These are phyloP conservation scores for Lepidocolaptes lacrymiger DNA, from an alignment of 2,797 vertebrate species.

Conservation along the genomic window DNA sequence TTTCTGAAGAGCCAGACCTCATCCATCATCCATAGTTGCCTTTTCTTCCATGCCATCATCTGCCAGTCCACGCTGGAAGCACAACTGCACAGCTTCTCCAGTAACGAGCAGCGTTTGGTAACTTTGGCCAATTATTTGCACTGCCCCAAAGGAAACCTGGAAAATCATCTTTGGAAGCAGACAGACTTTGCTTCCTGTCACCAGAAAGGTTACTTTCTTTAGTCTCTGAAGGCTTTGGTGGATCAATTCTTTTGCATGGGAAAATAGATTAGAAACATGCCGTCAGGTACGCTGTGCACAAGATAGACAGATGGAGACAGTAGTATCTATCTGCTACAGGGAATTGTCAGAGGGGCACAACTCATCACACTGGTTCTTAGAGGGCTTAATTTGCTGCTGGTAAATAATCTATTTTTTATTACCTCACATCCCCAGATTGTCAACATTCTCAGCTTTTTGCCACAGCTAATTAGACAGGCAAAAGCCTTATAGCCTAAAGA, in stretches of 20 bases:
- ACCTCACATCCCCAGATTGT: slow-evolving; percentile 67
- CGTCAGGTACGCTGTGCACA: slow-evolving; percentile 23
- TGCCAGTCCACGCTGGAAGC: background rate
- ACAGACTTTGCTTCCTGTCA: slow-evolving; percentile 31
- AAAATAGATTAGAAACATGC: slow-evolving; percentile 52
- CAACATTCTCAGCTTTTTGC: slow-evolving; percentile 68
- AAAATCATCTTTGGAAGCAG: slow-evolving; percentile 2
- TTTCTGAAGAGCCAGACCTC: background rate
- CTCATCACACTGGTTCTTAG: slow-evolving; percentile 54
- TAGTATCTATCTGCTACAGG: slow-evolving; percentile 39
- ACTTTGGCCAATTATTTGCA: slow-evolving; percentile 42
- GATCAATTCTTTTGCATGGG: slow-evolving; percentile 55
- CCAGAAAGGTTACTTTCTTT: slow-evolving; percentile 47
- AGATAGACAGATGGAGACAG: slow-evolving; percentile 59
- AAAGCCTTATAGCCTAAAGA: slow-evolving; percentile 66
- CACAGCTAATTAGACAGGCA: slow-evolving; percentile 76
- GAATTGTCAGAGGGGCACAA: slow-evolving; percentile 61
- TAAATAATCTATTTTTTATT: slow-evolving; percentile 71
- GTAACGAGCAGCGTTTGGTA: background rate
- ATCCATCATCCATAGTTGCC: background rate
- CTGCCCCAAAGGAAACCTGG: slow-evolving; percentile 7
- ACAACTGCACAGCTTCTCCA: background rate
- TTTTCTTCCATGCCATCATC: background rate
- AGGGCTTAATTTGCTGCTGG: slow-evolving; percentile 67
- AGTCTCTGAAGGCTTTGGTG: slow-evolving; percentile 35